Evolutionary conservation across 1,140 invertebrate genomes (phyloP).

Genomic region (Brachionus asplanchnoidis): DNA sequence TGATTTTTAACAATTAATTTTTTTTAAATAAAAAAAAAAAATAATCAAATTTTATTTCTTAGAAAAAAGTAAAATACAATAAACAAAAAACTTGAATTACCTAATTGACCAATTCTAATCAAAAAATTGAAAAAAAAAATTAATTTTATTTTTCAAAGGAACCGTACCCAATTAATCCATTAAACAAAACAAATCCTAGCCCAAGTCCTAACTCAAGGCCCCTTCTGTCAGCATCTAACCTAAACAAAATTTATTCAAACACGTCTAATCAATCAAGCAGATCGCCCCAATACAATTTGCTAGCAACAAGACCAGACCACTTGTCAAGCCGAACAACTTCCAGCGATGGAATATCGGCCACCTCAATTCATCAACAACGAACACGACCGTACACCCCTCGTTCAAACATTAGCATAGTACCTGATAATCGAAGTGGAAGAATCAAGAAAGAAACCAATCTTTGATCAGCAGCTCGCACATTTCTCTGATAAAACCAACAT

Average conservation of each 20-base stretch:
- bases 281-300: neutral
- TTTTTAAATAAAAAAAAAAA: too few species aligned
- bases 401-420: neutral
- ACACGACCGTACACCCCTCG: neutral
- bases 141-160: neutral
- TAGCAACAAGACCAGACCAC: neutral
- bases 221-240: neutral
- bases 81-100: too few species aligned
- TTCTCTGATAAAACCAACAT: constrained; percentile 24
- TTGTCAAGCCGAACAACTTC: neutral
- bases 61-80: too few species aligned
- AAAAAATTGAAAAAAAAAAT: neutral
- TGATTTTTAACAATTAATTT: too few species aligned
- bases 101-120: neutral
- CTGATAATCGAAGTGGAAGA: constrained; percentile 36
- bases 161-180: neutral
- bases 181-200: neutral
- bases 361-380: neutral
- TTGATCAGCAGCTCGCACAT: neutral
- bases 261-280: neutral
- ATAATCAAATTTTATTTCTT: too few species aligned
- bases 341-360: neutral
- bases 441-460: constrained; percentile 35
- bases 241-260: neutral
- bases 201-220: neutral